A percentile compares a stretch with the other conserved stretches of the same genome.
These are phyloP conservation scores for Clanis bilineata DNA, from an alignment of 2,888 invertebrate genomes.

Conservation along the genomic window DNA sequence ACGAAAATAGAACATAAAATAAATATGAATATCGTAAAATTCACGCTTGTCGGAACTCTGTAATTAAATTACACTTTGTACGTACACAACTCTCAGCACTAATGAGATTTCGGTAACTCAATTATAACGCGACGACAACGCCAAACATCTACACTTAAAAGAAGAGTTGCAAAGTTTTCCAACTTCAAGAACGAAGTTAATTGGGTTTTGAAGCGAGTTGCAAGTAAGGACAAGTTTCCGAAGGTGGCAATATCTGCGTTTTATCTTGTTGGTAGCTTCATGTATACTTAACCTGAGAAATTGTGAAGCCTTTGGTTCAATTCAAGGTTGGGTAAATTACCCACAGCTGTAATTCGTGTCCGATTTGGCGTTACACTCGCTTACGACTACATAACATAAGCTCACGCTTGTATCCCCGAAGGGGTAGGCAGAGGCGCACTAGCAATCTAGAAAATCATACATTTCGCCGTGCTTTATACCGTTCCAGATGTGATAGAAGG, in stretches of 20 bases:
- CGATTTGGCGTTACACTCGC: too few species aligned
- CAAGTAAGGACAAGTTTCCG: background rate
- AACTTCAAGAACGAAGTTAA: background rate
- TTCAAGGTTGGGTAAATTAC: too few species aligned
- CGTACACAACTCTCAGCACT: background rate
- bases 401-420: too few species aligned
- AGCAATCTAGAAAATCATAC: too few species aligned
- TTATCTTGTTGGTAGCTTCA: background rate
- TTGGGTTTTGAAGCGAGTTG: background rate
- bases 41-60: background rate
- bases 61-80: background rate
- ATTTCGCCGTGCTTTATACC: too few species aligned
- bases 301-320: too few species aligned
- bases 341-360: too few species aligned
- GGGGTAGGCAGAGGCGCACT: too few species aligned
- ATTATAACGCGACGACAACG: background rate
- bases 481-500: too few species aligned
- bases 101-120: background rate
- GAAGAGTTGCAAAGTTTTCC: background rate
- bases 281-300: too few species aligned
- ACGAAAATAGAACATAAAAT: too few species aligned
- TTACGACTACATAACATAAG: too few species aligned
- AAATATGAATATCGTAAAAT: background rate
- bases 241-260: background rate
- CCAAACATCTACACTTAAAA: background rate